Evolutionary conservation across 2,113 vertebrate genomes (phyloP), one percentile per base, ranked within the genome.

Genomic region (Bubo bubo): DNA sequence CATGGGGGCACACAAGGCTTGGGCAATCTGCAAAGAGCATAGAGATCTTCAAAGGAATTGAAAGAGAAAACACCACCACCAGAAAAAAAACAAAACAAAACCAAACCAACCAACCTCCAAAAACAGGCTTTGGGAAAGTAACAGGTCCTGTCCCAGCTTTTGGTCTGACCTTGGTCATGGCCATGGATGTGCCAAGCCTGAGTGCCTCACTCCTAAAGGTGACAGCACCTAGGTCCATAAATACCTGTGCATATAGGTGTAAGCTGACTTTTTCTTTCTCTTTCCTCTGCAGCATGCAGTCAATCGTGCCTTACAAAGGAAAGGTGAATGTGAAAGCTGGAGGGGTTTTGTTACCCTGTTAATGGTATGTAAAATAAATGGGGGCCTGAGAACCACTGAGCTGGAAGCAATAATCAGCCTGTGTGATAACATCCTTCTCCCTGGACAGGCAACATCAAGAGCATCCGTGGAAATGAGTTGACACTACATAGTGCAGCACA

Each of bases 261-360:
- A 13, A 75, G n/a, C 47, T 90, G 26, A 14, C n/a, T 37, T 60
- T 14, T 68, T 12, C 83, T 74, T 91, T 71, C 37, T 85, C 58
- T 63, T 39, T 70, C 7, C 28, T 52, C 35, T 56, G 26, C 58
- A 73, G 63, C 0, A 0, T 28, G 43, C 17, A 53, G 39, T 35
- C 76, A 41, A 0, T 32, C 1, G 1, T 39, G 66, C 70, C 70
- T 75, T 5, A 2, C 0, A 2, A 50, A 82, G 59, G 52, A 43
- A 74, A 37, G n/a, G 56, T 17, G 76, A 49, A 22, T 17, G 5
- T 12, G 34, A n/a, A 56, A 58, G 49, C 63, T 53, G 24, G 67
- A 89, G 67, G 32, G 53, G 10, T 43, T 91, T 80, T 8, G 2
- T 43, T 49, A 22, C 43, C 14, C 22, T 88, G 67, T 32, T 47